Conservation (phyloP, 2,113 vertebrate genomes). For the Archocentrus centrarchus region DNA sequence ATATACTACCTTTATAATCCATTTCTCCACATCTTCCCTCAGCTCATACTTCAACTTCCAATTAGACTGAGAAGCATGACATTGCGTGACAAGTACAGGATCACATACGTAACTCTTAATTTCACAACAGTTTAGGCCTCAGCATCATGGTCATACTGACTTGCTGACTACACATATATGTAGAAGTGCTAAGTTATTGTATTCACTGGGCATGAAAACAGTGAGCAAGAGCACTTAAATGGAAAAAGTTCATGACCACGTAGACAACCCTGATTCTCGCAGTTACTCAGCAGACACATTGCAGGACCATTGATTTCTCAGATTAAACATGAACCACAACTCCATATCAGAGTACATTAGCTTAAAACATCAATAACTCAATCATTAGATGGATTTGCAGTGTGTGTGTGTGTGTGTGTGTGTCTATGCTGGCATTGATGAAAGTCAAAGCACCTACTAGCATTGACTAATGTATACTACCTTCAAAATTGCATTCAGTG, state of each 20-base stretch:
- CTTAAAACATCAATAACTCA: neutral
- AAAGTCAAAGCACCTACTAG: too few species aligned
- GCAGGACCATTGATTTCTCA: too few species aligned
- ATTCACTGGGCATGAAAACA: neutral
- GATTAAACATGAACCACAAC: neutral
- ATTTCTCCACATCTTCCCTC: neutral
- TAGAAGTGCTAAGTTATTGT: neutral
- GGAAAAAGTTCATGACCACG: neutral
- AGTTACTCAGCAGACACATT: neutral
- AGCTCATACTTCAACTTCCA: neutral
- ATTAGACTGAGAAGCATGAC: neutral
- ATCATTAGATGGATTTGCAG: neutral
- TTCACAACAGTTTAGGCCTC: too few species aligned
- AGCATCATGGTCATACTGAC: neutral
- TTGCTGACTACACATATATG: neutral
- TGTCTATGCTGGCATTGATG: too few species aligned
- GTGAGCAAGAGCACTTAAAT: neutral
- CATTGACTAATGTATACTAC: too few species aligned
- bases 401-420: too few species aligned
- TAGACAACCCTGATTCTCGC: neutral
- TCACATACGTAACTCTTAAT: neutral
- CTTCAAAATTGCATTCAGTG: too few species aligned
- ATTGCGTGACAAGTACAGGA: neutral
- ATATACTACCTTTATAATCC: neutral
- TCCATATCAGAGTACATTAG: neutral